Base-by-base conservation (phyloP, 2,797 vertebrate genomes). In the Phataginus tricuspis region DNA sequence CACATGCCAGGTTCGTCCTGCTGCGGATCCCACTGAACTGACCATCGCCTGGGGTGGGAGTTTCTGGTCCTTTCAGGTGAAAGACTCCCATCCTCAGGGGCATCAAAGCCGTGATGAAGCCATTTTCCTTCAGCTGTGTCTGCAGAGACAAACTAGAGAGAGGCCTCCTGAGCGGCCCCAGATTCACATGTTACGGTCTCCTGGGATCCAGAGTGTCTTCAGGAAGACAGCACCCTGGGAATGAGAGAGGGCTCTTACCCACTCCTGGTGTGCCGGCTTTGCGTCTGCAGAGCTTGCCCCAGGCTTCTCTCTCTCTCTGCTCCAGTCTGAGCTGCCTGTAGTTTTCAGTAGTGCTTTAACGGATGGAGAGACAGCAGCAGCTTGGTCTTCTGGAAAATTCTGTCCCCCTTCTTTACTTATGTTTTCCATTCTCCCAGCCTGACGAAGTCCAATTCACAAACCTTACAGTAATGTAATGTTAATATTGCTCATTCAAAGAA, bases 401-500 rank as follows among this genome's bases (percentile, higher is more conserved):
- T 79, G 0, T 37, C 80, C 29, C 68, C 4, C 27, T n/a, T 37
- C 53, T 86, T 71, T 51, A 15, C 31, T 94, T 83, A 69, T 93
- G 82, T 80, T 92, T 82, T 93, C 91, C 57, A 51, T 91, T 80
- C 39, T 94, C 57, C 85, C 86, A 87, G 79, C 69, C 92, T 6
- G 29, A 78, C 85, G 77, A 92, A 94, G 86, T 86, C 61, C 87
- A 96, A 5, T 91, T 87, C 42, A 3, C 18, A 90, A 88, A 87
- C 96, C 53, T 85, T 94, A 37, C 63, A 86, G 82, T 88, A 79
- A 92, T 39, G 69, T 55, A 90, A 91, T 91, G 82, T 93, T 96
- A 71, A 91, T 92, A 96, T 80, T 94, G 85, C 85, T 97, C 90
- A 16, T 94, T 88, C 95, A 87, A 91, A 97, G 96, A 96, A 96